phyloP scores from a whole-genome alignment of 2,797 vertebrate species.

The Cirrhinus molitorella region DNA sequence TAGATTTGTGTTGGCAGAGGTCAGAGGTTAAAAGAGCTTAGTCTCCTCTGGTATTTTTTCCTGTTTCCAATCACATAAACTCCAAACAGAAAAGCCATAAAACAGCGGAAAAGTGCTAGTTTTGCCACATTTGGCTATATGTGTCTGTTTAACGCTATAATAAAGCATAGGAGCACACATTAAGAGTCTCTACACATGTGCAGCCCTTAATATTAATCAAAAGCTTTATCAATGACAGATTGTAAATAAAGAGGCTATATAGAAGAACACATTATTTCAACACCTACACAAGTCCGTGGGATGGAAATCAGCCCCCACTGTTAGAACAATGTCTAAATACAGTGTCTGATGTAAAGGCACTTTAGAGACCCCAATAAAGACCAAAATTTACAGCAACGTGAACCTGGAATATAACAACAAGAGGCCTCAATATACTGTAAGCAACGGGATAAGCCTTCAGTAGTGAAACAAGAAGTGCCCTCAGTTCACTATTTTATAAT shows the following conservation, averaged over 20 bases:
- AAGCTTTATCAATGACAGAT: constrained; percentile 12
- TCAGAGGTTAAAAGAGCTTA: constrained; percentile 54
- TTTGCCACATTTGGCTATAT: constrained; percentile 17
- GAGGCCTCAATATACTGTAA: background rate
- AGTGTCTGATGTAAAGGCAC: background rate
- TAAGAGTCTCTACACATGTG: constrained; percentile 8
- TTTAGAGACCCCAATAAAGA: background rate
- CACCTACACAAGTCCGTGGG: background rate
- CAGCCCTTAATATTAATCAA: background rate
- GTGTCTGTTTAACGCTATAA: constrained; percentile 12
- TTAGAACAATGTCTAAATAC: background rate
- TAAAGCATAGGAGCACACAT: constrained; percentile 22
- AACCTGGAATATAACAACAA: background rate
- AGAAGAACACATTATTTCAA: background rate
- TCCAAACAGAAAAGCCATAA: constrained; percentile 36
- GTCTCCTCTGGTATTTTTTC: constrained; percentile 37
- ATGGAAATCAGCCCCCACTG: background rate
- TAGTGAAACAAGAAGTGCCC: background rate
- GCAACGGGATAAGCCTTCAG: background rate
- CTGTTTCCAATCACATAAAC: constrained; percentile 59
- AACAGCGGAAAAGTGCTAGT: constrained; percentile 18
- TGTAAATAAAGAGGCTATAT: constrained; percentile 3
- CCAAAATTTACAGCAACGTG: background rate
- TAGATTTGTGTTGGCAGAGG: constrained; percentile 69
- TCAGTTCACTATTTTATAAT: background rate